A percentile compares a stretch with the other conserved stretches of the same genome.
Conservation (phyloP, 2,888 invertebrate species). For the Girardia tigrina region DNA sequence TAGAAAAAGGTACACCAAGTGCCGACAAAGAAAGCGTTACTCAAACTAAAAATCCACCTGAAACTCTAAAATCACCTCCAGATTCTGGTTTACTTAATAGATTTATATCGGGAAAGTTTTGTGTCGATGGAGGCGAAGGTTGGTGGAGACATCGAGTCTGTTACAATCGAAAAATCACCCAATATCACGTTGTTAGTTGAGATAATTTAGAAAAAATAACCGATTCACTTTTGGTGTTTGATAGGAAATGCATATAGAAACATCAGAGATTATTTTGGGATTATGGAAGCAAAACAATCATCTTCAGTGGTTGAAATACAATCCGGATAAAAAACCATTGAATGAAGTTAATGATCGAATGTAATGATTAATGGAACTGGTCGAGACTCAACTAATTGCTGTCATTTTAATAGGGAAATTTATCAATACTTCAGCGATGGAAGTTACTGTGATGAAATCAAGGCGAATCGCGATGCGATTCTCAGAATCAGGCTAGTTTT, state of each 20-base stretch:
- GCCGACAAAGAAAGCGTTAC: background rate
- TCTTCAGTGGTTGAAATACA: background rate
- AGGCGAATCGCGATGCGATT: background rate
- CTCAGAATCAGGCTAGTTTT: background rate
- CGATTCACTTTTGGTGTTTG: background rate
- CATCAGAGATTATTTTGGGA: background rate
- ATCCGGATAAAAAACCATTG: conserved; percentile 6
- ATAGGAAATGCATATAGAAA: conserved; percentile 7
- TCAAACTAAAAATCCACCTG: background rate
- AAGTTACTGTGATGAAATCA: conserved; percentile 8
- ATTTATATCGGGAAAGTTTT: conserved; percentile 21
- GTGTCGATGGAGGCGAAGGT: conserved; percentile 59
- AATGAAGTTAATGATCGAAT: background rate
- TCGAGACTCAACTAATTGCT: background rate
- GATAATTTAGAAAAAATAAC: background rate
- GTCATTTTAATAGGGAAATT: background rate
- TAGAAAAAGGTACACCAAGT: background rate
- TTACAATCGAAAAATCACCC: conserved; percentile 71
- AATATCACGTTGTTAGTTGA: conserved; percentile 60
- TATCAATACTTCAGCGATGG: background rate
- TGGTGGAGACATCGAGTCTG: conserved; percentile 99
- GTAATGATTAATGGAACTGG: background rate
- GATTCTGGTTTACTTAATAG: background rate
- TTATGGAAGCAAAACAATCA: background rate
- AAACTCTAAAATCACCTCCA: background rate